phyloP scores from a whole-genome alignment of 2,888 invertebrate genomes.

The Disparrhopalites patrizii region DNA sequence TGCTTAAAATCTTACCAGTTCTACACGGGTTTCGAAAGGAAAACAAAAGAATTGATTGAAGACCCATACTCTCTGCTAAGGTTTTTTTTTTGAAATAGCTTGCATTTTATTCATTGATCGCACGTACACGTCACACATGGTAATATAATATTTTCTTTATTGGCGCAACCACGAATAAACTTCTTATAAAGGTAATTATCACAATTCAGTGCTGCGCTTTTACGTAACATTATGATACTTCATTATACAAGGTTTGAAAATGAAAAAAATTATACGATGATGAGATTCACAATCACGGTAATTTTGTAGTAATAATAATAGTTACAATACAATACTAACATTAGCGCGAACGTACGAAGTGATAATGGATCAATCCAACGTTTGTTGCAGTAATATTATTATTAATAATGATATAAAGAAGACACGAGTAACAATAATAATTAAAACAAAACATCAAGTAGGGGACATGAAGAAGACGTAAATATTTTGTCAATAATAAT shows the following conservation, averaged over 20 bases:
- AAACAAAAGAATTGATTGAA: background rate
- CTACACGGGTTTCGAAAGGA: no score
- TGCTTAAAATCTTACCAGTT: no score
- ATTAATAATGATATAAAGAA: background rate
- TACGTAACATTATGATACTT: background rate
- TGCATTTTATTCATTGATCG: conserved; percentile 20
- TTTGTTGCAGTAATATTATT: background rate
- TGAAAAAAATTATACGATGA: conserved; percentile 2
- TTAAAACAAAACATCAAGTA: background rate
- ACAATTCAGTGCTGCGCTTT: conserved; percentile 31
- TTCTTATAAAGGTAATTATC: conserved; percentile 26
- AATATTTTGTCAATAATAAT: background rate
- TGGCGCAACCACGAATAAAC: conserved; percentile 7
- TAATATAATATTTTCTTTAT: conserved; percentile 7
- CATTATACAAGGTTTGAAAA: background rate
- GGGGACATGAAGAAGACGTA: background rate
- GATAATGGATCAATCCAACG: background rate
- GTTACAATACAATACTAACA: background rate
- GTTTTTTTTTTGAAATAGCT: conserved; percentile 20
- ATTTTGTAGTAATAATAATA: background rate
- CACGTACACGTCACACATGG: conserved; percentile 1
- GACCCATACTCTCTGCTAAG: no score
- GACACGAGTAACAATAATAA: background rate
- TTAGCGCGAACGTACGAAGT: no score
- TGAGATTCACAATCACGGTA: conserved; percentile 22